Conservation (phyloP, 1,140 invertebrate genomes). For the Mercenaria mercenaria region DNA sequence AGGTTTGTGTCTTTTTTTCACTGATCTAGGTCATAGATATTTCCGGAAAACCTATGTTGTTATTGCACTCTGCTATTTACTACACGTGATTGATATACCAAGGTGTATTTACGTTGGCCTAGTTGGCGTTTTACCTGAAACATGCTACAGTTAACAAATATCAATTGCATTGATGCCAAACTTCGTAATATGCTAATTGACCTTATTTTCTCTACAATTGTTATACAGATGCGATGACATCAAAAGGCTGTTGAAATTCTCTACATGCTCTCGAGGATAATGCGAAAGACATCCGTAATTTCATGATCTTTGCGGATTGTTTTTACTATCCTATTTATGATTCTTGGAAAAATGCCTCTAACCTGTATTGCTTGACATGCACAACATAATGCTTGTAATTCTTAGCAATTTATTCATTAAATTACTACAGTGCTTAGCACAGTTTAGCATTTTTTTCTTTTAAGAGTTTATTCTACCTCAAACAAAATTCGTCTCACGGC, state of each 20-base stretch:
- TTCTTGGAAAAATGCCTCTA: no score
- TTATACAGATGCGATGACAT: constrained; percentile 32
- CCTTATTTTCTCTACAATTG: constrained; percentile 11
- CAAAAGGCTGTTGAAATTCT: constrained; percentile 43
- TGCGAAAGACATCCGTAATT: constrained; percentile 12
- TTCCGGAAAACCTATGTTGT: background rate
- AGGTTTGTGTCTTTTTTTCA: background rate
- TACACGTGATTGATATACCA: background rate
- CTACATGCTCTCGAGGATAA: background rate
- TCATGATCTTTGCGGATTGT: constrained; percentile 15
- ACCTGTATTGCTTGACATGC: no score
- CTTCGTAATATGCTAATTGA: constrained; percentile 22
- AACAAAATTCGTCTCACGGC: no score
- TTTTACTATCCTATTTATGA: background rate
- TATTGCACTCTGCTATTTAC: background rate
- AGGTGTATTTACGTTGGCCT: background rate
- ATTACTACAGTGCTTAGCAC: background rate
- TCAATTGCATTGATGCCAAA: constrained; percentile 2
- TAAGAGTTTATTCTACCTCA: no score
- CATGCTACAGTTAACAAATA: background rate
- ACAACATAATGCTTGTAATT: no score
- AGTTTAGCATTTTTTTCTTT: no score
- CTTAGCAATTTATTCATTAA: no score
- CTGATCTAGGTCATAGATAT: background rate
- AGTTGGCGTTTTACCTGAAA: constrained; percentile 11